Percentiles rank a stretch among this genome's conserved stretches.
Evolutionary conservation across 2,113 vertebrate species (phyloP).

Genomic region (Pluvianellus socialis): DNA sequence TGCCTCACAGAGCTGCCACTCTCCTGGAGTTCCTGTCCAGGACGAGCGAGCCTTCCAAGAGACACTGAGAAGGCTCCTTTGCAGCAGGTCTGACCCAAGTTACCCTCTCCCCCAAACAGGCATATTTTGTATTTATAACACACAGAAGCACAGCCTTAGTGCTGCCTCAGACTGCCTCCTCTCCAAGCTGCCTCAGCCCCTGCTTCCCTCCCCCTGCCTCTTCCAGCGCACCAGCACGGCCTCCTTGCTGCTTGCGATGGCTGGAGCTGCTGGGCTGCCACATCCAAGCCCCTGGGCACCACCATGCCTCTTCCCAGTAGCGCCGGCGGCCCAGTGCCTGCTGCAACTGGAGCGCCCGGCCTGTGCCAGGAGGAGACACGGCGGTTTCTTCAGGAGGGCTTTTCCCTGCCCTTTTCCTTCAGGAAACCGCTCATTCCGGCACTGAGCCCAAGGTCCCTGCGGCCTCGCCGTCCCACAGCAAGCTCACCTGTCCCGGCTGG

Average conservation of each 20-base stretch:
- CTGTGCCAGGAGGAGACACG: not conserved
- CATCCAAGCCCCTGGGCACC: not conserved
- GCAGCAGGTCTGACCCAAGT: not conserved
- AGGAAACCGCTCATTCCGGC: not conserved
- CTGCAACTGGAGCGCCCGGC: not conserved
- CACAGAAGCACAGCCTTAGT: not conserved
- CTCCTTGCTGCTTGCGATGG: not conserved
- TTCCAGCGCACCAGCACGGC: not conserved
- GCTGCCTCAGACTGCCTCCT: not conserved
- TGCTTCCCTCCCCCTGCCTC: not conserved
- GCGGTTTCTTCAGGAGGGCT: not conserved
- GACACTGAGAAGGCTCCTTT: not conserved
- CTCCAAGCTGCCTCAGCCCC: not conserved
- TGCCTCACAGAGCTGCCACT: not conserved
- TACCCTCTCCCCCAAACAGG: not conserved
- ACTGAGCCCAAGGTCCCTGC: not conserved
- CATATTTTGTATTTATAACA: not conserved
- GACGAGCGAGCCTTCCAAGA: not conserved
- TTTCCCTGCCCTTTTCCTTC: not conserved
- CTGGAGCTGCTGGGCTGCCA: not conserved
- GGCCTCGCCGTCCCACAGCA: not conserved
- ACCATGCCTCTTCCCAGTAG: not conserved
- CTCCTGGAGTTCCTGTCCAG: accelerated
- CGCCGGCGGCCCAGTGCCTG: too few relatives aligned
- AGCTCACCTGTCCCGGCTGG: not conserved